A percentile compares a stretch with the other conserved stretches of the same genome.
phyloP scores from a whole-genome alignment of 1,140 invertebrate species.

The Atopsyche davidsoni region DNA sequence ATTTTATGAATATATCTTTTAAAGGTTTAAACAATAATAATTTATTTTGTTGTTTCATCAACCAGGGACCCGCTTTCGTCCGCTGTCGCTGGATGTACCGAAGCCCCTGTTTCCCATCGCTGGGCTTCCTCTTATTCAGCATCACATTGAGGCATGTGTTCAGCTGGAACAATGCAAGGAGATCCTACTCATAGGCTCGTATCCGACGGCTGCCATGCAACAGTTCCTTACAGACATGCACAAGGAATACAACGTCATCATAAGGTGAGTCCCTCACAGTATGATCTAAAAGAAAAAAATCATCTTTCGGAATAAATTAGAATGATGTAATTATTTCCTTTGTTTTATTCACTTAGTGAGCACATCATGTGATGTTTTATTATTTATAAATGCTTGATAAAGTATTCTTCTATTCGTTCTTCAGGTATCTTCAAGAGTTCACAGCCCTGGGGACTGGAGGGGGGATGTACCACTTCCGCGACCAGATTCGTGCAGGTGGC shows the following conservation, averaged over 20 bases:
- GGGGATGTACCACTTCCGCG: conserved; percentile 94
- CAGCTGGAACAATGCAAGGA: conserved; percentile 76
- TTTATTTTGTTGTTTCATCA: conserved; percentile 29
- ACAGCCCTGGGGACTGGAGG: conserved; percentile 92
- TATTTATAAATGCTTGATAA: conserved; percentile 2
- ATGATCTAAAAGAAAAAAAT: no score
- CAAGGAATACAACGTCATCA: conserved; percentile 72
- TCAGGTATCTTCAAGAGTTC: conserved; percentile 90
- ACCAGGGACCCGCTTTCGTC: conserved; percentile 91
- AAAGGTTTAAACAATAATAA: conserved; percentile 7
- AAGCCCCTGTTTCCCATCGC: conserved; percentile 97
- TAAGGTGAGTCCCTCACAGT: conserved; percentile 59
- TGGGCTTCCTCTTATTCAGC: conserved; percentile 89
- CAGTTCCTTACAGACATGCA: conserved; percentile 82
- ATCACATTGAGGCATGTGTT: conserved; percentile 93
- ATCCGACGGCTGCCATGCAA: conserved; percentile 72
- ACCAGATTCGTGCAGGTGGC: conserved; percentile 86
- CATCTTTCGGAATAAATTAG: no score
- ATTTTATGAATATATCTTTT: conserved; percentile 13
- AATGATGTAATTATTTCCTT: no score
- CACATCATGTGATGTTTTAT: conserved; percentile 1
- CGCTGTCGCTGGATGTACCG: conserved; percentile 91
- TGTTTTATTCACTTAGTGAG: no score
- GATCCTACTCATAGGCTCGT: conserved; percentile 92
- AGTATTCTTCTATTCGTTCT: conserved; percentile 18